Base-by-base conservation (phyloP, 2,797 vertebrate genomes). In the Melanotaenia parkinsoni region DNA sequence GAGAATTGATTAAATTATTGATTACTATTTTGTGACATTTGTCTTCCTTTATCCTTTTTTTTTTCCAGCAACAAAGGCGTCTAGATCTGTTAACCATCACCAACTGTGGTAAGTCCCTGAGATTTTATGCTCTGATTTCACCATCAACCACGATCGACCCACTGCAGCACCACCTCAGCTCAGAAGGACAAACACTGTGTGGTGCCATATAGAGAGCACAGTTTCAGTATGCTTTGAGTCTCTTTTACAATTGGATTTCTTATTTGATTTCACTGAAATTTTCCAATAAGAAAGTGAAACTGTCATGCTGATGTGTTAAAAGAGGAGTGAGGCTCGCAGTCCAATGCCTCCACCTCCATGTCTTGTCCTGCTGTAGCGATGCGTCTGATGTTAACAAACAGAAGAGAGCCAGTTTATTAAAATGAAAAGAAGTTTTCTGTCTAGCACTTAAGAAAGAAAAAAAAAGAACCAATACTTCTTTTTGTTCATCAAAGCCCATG, bases 31-130 rank as follows among this genome's bases (percentile, higher is more conserved):
- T 13, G 28, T 56, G 28, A 60, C 28, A 51, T 69, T 61, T 72
- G n/a, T 76, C 33, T 76, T 68, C 50, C 70, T 53, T 82, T 76
- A 72, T 83, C n/a, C 47, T 79, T 84, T 79, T 72, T 60, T 91
- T 88, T 58, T 90, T 88, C 38, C 93, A 99, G 98, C 98, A 99
- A 96, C 97, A 99, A 87, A 94, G 98, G 35, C 95, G 90, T 61
- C 95, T 99, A 64, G 98, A 99, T 88, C 96, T 99, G 76, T 91
- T 99, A 91, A 99, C 98, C 70, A 98, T 99, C 91, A 98, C 97
- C 94, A 98, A 93, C 93, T 93, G 95, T 0, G 95, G 98, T 99
- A 92, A 96, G 98, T 96, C 91, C 86, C 64, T 74, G 40, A 28
- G 18, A 58, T 67, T 58, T 74, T 32, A 18, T 63, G 37, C 59